A percentile compares a stretch with the other conserved stretches of the same genome.
These are phyloP conservation scores for Lutjanus campechanus DNA, from an alignment of 2,797 vertebrate species.

Conservation along the genomic window DNA sequence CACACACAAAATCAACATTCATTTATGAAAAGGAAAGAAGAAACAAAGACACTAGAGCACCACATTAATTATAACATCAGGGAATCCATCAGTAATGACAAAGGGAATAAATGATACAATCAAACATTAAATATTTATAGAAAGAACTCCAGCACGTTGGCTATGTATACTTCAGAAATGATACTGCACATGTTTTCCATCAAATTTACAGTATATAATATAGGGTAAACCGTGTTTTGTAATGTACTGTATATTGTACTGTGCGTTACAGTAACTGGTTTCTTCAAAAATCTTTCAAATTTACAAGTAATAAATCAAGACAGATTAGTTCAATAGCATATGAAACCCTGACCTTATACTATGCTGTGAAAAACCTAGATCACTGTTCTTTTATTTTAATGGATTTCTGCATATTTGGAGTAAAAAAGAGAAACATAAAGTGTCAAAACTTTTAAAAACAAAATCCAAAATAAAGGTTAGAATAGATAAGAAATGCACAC, in stretches of 20 bases:
- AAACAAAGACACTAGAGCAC: conserved; percentile 5
- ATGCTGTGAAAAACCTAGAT: neutral
- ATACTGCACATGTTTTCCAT: conserved; percentile 12
- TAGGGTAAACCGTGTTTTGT: neutral
- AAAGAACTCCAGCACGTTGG: neutral
- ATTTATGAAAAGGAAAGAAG: neutral
- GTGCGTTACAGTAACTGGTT: neutral
- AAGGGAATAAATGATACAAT: conserved; percentile 26
- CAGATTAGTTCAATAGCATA: neutral
- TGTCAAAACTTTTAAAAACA: neutral
- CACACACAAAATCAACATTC: conserved; percentile 14
- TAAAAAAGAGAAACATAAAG: neutral
- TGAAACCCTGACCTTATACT: neutral
- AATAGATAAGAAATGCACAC: neutral
- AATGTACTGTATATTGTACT: neutral
- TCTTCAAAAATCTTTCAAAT: neutral
- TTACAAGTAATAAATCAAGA: neutral
- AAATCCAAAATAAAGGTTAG: neutral
- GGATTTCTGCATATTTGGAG: neutral
- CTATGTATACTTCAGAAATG: conserved; percentile 4
- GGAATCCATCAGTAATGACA: conserved; percentile 27
- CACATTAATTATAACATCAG: conserved; percentile 4
- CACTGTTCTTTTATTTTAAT: neutral
- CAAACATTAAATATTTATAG: conserved; percentile 41
- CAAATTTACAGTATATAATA: neutral